A percentile compares a stretch with the other conserved stretches of the same genome.
phyloP scores from a whole-genome alignment of 2,797 vertebrate species.

The Sebastes baramenuke region DNA sequence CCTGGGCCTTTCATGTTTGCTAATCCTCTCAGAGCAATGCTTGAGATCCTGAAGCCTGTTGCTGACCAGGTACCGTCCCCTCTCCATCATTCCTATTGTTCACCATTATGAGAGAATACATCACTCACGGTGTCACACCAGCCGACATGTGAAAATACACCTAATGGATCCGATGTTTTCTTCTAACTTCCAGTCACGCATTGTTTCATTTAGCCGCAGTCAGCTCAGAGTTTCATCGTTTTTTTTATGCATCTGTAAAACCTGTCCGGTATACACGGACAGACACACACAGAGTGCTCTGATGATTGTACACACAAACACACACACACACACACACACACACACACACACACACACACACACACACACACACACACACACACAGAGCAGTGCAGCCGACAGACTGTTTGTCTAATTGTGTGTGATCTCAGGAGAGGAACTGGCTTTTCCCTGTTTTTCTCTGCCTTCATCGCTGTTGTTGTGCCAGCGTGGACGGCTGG shows the following conservation, averaged over 20 bases:
- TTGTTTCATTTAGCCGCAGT: not conserved
- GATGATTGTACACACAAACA: not conserved
- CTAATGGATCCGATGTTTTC: too few relatives aligned
- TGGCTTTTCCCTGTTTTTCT: not conserved
- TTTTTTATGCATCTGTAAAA: not conserved
- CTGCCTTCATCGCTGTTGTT: not conserved
- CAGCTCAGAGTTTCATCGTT: not conserved
- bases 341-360: not conserved
- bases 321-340: not conserved
- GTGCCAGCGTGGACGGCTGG: constrained; percentile 1
- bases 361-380: not conserved
- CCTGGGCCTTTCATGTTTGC: too few relatives aligned
- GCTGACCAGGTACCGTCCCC: too few relatives aligned
- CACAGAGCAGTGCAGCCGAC: not conserved
- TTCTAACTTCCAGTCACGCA: not conserved
- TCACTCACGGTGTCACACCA: too few relatives aligned
- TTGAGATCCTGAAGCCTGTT: too few relatives aligned
- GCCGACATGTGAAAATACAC: too few relatives aligned
- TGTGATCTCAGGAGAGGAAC: constrained; percentile 1
- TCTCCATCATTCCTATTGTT: too few relatives aligned
- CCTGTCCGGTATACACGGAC: not conserved
- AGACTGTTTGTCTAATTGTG: constrained; percentile 32
- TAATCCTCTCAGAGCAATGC: too few relatives aligned
- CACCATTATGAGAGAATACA: too few relatives aligned
- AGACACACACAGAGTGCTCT: not conserved